A percentile compares a stretch with the other conserved stretches of the same genome.
phyloP scores from a whole-genome alignment of 2,888 invertebrate species.

The Arrhopalites spinosus region DNA sequence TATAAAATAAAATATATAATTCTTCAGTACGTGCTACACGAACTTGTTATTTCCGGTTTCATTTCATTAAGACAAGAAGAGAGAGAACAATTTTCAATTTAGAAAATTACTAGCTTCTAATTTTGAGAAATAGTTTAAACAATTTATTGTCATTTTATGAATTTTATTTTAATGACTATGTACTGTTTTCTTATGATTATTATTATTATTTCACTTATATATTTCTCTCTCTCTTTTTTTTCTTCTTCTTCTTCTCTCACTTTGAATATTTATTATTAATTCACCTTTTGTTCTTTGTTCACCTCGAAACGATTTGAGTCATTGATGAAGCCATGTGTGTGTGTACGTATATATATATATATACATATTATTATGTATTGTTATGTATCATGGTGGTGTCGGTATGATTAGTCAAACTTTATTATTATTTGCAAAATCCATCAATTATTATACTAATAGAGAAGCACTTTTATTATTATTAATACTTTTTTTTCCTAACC shows the following conservation, averaged over 20 bases:
- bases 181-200: background rate
- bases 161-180: background rate
- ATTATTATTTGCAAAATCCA: background rate
- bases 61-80: conserved; percentile 21
- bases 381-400: background rate
- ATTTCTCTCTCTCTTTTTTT: conserved; percentile 3
- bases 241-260: background rate
- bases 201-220: background rate
- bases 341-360: background rate
- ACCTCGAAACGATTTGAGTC: background rate
- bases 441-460: background rate
- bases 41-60: conserved; percentile 22
- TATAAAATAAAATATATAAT: background rate
- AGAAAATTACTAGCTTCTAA: conserved; percentile 8
- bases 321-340: background rate
- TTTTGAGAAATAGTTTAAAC: background rate
- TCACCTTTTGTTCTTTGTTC: too few relatives aligned
- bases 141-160: conserved; percentile 2
- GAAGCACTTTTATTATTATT: too few relatives aligned
- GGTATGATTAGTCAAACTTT: background rate
- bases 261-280: background rate
- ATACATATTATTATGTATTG: background rate
- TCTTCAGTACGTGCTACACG: conserved; percentile 14
- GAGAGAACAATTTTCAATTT: conserved; percentile 2
- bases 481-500: background rate